Evolutionary conservation across 2,797 vertebrate species (phyloP), one percentile per base, ranked within the genome.

Genomic region (Brotula barbata): DNA sequence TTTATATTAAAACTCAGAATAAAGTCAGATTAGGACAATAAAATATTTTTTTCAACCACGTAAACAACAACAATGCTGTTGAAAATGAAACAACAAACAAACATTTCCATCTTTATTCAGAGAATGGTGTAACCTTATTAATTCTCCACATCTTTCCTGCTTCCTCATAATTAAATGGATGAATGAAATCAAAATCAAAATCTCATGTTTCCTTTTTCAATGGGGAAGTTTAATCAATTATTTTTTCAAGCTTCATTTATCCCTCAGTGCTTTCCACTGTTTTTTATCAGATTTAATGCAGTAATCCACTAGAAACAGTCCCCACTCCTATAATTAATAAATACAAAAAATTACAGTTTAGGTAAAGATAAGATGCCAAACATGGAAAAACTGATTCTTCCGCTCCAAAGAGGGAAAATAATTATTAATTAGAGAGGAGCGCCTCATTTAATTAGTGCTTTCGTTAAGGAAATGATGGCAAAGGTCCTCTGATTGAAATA

Each of bases 331-430:
- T 44, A 65, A 56, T 64, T 22, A 66, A 48, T 50, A 50, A 59
- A 73, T n/a, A 34, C 11, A 28, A 79, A 65, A 56, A 64, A 71
- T 54, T 9, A 33, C 50, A 60, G 58, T 58, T 68, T 50, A 56
- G 41, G 37, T 10, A 28, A 72, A 77, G 62, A 67, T 43, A 72
- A 77, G 62, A 67, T 43, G 34, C 50, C 81, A 43, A 67, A 66
- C 23, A 64, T 42, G 33, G 15, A 53, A 62, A 56, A 58, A 67
- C 59, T 8, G 33, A 81, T 88, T 79, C 65, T 91, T 92, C 83
- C 64, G 84, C 88, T 86, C 86, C 83, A 89, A 50, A 74, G 83
- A 76, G 52, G 78, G 66, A 67, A 89, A 90, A 91, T 90, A 92
- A 90, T 90, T 88, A 87, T 85, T 88, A 85, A 89, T 90, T 89